Percentiles rank a stretch among this genome's conserved stretches.
These are phyloP conservation scores for Acomys russatus DNA, from an alignment of 2,797 vertebrate genomes.

Conservation along the genomic window DNA sequence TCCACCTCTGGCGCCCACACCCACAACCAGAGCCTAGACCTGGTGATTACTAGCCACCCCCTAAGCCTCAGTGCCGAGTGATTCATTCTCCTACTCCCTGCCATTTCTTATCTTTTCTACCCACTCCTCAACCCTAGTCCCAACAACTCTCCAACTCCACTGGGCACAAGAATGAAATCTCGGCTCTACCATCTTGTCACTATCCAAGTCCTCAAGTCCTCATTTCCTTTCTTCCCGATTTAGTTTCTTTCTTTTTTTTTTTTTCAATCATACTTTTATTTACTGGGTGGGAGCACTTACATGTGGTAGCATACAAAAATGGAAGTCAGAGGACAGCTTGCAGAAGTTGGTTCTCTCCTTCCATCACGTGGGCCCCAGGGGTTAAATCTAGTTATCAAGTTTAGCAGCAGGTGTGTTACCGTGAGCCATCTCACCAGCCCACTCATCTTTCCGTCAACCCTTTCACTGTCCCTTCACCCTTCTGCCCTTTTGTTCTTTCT, in stretches of 20 bases:
- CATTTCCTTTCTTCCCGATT: not conserved
- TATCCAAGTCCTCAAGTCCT: constrained; percentile 12
- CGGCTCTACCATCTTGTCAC: not conserved
- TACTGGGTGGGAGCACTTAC: not conserved
- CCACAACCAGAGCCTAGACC: not conserved
- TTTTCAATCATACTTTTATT: not conserved
- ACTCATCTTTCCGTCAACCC: not conserved
- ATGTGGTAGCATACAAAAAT: not conserved
- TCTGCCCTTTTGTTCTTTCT: not conserved
- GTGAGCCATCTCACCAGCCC: not conserved
- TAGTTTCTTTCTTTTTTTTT: not conserved
- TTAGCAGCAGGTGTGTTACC: not conserved
- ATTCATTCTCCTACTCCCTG: not conserved
- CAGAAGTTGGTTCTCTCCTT: not conserved
- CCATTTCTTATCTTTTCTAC: constrained; percentile 27
- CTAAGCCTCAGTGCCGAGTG: not conserved
- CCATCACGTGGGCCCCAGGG: not conserved
- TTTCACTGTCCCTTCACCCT: not conserved
- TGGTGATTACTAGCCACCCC: not conserved
- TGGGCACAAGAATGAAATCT: not conserved
- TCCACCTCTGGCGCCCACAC: not conserved
- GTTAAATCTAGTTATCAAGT: not conserved
- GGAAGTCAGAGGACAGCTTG: not conserved
- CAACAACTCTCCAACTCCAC: constrained; percentile 7
- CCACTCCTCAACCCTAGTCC: constrained; percentile 28